These are phyloP conservation scores for Parotia lawesii DNA, from an alignment of 2,113 vertebrate genomes.

Conservation along the genomic window DNA sequence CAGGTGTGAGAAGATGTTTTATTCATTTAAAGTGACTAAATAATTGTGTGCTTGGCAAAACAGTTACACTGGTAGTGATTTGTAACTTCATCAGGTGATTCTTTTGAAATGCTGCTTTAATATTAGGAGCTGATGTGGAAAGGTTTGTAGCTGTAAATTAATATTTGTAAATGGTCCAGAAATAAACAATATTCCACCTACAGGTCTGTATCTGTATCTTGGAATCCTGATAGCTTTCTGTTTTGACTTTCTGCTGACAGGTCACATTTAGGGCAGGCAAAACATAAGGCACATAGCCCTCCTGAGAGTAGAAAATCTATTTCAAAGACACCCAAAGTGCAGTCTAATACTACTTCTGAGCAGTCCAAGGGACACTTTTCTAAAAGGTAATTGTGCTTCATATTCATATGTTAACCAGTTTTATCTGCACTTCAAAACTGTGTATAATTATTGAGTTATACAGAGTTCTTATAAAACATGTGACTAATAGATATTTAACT, in stretches of 20 bases:
- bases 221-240: slow-evolving; percentile 77
- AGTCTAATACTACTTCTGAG: slow-evolving; percentile 92
- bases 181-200: slow-evolving; percentile 49
- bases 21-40: not conserved
- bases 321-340: slow-evolving; percentile 98
- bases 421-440: slow-evolving; percentile 41
- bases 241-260: slow-evolving; percentile 88
- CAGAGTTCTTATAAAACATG: not conserved
- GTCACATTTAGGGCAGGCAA: slow-evolving; percentile 98
- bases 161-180: not conserved
- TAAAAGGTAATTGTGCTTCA: slow-evolving; percentile 88
- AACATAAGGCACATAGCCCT: slow-evolving; percentile 97
- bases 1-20: not conserved
- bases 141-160: not conserved
- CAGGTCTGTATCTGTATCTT: slow-evolving; percentile 55
- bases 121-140: not conserved
- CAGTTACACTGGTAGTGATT: not conserved
- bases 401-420: slow-evolving; percentile 65
- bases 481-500: not conserved
- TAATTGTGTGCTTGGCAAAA: not conserved
- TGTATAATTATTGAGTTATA: slow-evolving; percentile 12
- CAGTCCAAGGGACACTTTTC: slow-evolving; percentile 96
- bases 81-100: not conserved
- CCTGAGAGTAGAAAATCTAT: slow-evolving; percentile 97
- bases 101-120: not conserved